These are phyloP conservation scores for Lithophane semibrunnea DNA, from an alignment of 2,888 invertebrate genomes.

Conservation along the genomic window DNA sequence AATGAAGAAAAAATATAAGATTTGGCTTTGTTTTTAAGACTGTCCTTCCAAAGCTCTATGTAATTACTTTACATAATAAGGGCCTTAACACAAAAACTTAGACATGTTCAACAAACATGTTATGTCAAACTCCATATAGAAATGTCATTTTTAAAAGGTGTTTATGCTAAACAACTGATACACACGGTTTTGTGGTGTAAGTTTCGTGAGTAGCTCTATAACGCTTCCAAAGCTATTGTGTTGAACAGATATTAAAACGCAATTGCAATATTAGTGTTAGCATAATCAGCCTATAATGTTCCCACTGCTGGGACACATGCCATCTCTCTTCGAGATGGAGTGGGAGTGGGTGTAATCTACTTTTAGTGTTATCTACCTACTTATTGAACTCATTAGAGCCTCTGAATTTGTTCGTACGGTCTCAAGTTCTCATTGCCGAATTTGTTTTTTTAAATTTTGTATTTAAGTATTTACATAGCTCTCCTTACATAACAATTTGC, in stretches of 20 bases:
- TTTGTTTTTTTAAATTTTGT: not conserved
- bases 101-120: no score
- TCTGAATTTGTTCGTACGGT: not conserved
- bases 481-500: constrained; percentile 51
- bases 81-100: no score
- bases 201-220: not conserved
- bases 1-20: constrained; percentile 19
- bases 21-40: constrained; percentile 8
- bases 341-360: no score
- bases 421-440: not conserved
- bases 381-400: not conserved
- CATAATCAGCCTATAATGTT: no score
- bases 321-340: no score
- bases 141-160: no score
- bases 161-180: no score
- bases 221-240: not conserved
- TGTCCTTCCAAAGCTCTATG: not conserved
- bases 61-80: not conserved
- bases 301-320: no score
- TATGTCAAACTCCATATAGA: no score
- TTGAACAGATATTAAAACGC: not conserved
- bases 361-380: not conserved
- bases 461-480: not conserved
- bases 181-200: no score
- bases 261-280: not conserved